Base-by-base conservation (phyloP, 2,888 invertebrate genomes). In the Aethes cnicana region DNA sequence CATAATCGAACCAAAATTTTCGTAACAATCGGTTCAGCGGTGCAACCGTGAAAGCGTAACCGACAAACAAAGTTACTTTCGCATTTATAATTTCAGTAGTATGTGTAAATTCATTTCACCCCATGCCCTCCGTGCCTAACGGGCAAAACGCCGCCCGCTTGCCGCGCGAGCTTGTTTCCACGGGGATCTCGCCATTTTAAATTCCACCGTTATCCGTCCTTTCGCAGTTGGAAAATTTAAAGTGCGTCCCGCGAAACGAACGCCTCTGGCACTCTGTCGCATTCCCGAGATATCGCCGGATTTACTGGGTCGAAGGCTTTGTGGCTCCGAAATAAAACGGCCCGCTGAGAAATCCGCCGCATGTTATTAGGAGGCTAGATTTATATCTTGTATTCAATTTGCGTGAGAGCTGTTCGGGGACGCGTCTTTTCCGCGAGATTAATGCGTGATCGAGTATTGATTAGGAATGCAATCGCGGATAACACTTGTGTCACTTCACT, bases 371-470 rank as follows among this genome's bases (percentile, higher is more conserved):
- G 76, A 74, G 77, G 74, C 74, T 77, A 82, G 83, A 84, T 84
- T 84, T 86, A 86, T 85, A 81, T 81, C 80, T 74, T 83, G 82
- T 84, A 83, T 86, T 86, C 85, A 84, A 85, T 85, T 85, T 85
- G 79, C 72, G 79, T 81, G 74, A 83, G 75, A 81, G 84, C 78
- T 77, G 80, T 81, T 77, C 78, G 75, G 57, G 58, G 59, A 66
- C 55, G 63, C 62, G 57, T 62, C 66, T 66, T 66, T 69, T 66
- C 62, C 56, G 58, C 54, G 60, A 50, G 63, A 67, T 68, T 70
- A 73, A 65, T 62, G 65, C 65, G 67, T 70, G 75, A 68, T 69
- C 68, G 66, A 62, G 12, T 17, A 26, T 26, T 11, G 36, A 36
- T 36, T 12, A 17, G 17, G 17, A 2, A 28, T 36, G 11, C 9